Conservation (phyloP, 1,140 invertebrate genomes). For the Planococcus citri region DNA sequence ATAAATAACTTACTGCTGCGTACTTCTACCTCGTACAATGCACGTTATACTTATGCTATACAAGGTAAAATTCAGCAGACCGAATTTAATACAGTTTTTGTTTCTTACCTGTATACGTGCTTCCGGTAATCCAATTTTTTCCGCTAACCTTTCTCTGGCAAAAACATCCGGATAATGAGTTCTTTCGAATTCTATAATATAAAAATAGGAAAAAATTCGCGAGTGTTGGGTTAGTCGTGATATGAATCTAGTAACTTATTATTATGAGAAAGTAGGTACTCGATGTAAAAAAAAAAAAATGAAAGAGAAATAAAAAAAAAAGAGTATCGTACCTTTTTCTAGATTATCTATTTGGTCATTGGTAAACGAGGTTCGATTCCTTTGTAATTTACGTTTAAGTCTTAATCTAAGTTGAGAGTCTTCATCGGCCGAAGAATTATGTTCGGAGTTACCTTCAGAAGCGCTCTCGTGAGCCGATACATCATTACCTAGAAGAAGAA, state of each 20-base stretch:
- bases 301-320: no score
- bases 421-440: conserved; percentile 56
- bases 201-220: not conserved
- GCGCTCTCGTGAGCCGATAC: conserved; percentile 34
- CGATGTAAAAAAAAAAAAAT: no score
- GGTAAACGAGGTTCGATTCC: conserved; percentile 96
- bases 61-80: not conserved
- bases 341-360: conserved; percentile 98
- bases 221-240: not conserved
- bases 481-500: conserved; percentile 13
- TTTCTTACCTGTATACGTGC: conserved; percentile 88
- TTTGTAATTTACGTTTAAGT: conserved; percentile 91
- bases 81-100: not conserved
- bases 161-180: conserved; percentile 99
- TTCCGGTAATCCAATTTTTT: conserved; percentile 97
- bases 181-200: conserved; percentile 84
- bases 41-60: no score
- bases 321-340: conserved; percentile 68
- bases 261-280: no score
- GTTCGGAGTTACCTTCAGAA: conserved; percentile 66
- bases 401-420: conserved; percentile 75
- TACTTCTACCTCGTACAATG: no score
- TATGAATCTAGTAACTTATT: no score
- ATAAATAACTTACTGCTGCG: no score
- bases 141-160: conserved; percentile 89